phyloP scores from a whole-genome alignment of 2,797 vertebrate species.

The Megalops cyprinoides region DNA sequence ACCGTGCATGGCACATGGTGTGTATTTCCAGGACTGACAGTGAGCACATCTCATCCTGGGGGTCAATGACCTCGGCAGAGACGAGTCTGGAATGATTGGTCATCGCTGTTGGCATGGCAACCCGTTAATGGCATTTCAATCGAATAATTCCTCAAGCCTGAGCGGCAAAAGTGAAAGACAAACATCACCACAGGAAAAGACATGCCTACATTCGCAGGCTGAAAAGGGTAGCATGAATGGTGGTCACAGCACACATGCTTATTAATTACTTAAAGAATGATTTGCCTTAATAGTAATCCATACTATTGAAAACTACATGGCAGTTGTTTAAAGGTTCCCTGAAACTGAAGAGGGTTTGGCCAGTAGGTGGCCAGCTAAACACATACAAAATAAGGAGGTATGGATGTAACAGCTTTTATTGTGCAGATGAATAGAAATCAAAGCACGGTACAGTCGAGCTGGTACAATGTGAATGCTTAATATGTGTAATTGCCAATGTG shows the following conservation, averaged over 20 bases:
- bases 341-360: too few relatives aligned
- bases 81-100: neutral
- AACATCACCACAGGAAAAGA: neutral
- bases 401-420: neutral
- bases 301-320: neutral
- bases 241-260: neutral
- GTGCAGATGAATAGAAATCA: neutral
- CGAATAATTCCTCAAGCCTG: neutral
- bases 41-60: neutral
- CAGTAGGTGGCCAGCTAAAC: too few relatives aligned
- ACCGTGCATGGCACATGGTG: neutral
- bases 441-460: neutral
- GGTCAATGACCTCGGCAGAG: neutral
- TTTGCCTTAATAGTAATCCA: neutral
- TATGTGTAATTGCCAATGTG: neutral
- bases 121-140: neutral
- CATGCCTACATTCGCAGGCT: neutral
- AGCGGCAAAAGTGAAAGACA: neutral
- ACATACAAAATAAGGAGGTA: neutral
- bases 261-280: neutral
- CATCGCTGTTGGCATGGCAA: conserved; percentile 2
- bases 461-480: neutral
- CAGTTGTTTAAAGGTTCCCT: too few relatives aligned
- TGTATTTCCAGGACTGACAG: neutral
- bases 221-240: too few relatives aligned